Percentiles rank a stretch among this genome's conserved stretches.
Evolutionary conservation across 2,113 vertebrate genomes (phyloP).

Genomic region (Pongo pygmaeus): DNA sequence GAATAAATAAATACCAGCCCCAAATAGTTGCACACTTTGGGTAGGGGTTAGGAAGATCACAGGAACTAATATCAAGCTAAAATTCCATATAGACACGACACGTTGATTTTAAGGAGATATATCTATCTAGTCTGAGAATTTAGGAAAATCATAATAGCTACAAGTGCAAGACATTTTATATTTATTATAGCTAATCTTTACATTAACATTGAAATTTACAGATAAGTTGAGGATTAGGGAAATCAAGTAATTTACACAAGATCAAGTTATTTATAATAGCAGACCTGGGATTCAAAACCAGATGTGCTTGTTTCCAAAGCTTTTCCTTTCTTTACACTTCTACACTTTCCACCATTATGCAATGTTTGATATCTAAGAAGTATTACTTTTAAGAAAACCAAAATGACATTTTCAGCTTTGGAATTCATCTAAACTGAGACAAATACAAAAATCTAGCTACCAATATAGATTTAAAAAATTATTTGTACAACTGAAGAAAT

Average conservation of each 20-base stretch:
- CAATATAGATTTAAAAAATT: neutral
- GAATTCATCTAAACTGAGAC: neutral
- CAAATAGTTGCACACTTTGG: neutral
- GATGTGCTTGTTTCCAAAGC: neutral
- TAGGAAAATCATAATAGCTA: conserved; percentile 10
- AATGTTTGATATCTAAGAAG: neutral
- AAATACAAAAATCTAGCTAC: neutral
- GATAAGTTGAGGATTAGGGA: neutral
- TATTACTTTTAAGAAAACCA: neutral
- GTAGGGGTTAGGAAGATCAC: neutral
- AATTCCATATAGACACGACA: neutral
- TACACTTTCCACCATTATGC: neutral
- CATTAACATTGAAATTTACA: neutral
- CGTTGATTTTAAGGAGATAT: neutral
- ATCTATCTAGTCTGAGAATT: neutral
- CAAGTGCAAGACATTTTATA: neutral
- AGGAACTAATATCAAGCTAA: neutral
- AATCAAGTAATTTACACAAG: neutral
- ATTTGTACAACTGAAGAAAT: neutral
- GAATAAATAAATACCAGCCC: neutral
- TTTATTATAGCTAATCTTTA: neutral
- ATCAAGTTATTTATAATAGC: neutral
- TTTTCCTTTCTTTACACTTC: neutral
- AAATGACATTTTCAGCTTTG: neutral
- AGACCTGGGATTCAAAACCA: neutral